Conservation (phyloP, 2,113 vertebrate species). For the Osmerus mordax region DNA sequence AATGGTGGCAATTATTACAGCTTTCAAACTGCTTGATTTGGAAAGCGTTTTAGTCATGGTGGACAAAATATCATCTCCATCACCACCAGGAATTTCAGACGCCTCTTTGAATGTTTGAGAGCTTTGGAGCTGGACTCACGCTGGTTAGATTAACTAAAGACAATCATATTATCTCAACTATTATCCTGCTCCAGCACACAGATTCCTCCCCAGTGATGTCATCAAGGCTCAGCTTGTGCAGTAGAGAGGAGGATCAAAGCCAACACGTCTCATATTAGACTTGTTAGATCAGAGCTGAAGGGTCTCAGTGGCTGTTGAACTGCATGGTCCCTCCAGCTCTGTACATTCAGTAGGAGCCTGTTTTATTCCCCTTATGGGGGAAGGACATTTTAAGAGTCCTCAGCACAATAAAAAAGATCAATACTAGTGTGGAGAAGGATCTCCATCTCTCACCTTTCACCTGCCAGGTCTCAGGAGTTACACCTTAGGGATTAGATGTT, state of each 20-base stretch:
- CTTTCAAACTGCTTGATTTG: slow-evolving; percentile 60
- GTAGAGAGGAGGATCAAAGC: slow-evolving; percentile 55
- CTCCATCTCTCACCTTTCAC: slow-evolving; percentile 43
- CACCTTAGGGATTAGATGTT: slow-evolving; percentile 59
- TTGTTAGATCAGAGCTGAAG: slow-evolving; percentile 31
- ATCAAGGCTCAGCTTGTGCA: slow-evolving; percentile 41
- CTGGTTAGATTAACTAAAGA: slow-evolving; percentile 55
- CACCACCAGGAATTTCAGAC: slow-evolving; percentile 45
- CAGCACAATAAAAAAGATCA: not conserved
- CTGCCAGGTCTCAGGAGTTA: slow-evolving; percentile 44
- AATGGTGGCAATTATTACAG: slow-evolving; percentile 63
- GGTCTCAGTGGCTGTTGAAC: slow-evolving; percentile 12
- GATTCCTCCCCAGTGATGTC: slow-evolving; percentile 41
- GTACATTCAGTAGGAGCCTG: not conserved
- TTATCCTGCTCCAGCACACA: slow-evolving; percentile 36
- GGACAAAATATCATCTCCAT: slow-evolving; percentile 47
- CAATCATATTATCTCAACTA: slow-evolving; percentile 44
- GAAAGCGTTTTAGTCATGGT: slow-evolving; percentile 63
- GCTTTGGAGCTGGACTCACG: slow-evolving; percentile 48
- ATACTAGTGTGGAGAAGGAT: slow-evolving; percentile 30
- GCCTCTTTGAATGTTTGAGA: slow-evolving; percentile 38
- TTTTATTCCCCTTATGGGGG: not conserved
- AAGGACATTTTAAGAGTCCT: not conserved
- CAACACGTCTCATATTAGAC: slow-evolving; percentile 34
- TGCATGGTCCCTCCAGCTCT: not conserved